These are phyloP conservation scores for Branchellion lobata DNA, from an alignment of 2,888 invertebrate species.

Conservation along the genomic window DNA sequence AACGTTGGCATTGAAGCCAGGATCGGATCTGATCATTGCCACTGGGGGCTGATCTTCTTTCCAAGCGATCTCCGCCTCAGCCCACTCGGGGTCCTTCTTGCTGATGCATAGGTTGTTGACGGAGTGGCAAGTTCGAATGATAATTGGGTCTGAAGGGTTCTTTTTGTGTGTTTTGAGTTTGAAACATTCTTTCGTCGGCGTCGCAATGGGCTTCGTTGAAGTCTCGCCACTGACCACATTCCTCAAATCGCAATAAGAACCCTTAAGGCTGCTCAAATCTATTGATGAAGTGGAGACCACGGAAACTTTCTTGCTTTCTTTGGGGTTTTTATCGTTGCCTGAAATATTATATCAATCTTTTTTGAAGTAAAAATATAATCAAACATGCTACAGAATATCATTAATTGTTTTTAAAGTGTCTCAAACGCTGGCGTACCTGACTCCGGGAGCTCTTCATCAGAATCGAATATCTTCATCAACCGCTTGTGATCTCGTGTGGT, in stretches of 20 bases:
- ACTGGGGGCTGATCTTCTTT: not conserved
- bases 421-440: too few relatives aligned
- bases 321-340: not conserved
- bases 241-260: not conserved
- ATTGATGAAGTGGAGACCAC: not conserved
- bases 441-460: not conserved
- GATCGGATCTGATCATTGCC: not conserved
- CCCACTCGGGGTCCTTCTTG: not conserved
- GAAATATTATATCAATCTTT: not conserved
- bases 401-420: too few relatives aligned
- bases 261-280: constrained; percentile 9
- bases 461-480: not conserved
- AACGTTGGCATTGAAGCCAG: not conserved
- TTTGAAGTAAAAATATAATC: too few relatives aligned
- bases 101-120: not conserved
- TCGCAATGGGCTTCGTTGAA: not conserved
- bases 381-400: too few relatives aligned
- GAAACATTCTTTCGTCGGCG: not conserved
- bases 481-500: too few relatives aligned
- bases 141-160: constrained; percentile 3
- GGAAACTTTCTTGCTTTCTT: not conserved
- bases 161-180: constrained; percentile 3
- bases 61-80: not conserved
- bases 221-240: not conserved
- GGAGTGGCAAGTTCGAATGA: not conserved